phyloP scores from a whole-genome alignment of 2,888 invertebrate genomes.

The Tetranychus truncatus region DNA sequence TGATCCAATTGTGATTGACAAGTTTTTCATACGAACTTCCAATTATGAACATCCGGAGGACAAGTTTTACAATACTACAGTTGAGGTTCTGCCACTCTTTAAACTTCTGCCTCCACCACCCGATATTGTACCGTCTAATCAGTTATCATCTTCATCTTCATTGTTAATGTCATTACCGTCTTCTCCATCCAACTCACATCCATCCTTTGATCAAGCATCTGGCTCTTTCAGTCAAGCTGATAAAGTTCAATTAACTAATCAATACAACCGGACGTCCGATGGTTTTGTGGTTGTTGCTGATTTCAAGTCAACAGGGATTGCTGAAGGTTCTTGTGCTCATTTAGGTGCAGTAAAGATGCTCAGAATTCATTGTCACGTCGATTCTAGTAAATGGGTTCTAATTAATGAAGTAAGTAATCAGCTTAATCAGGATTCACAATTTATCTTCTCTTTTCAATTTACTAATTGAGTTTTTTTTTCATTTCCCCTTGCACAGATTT shows the following conservation, averaged over 20 bases:
- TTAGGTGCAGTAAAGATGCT: constrained; percentile 44
- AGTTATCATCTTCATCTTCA: not conserved
- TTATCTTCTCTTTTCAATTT: not conserved
- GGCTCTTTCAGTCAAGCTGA: not conserved
- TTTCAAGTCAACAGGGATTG: constrained; percentile 25
- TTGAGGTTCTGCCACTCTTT: constrained; percentile 50
- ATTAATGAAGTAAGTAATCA: constrained; percentile 54
- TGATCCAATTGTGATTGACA: constrained; percentile 48
- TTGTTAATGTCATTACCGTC: not conserved
- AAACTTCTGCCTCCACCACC: constrained; percentile 21
- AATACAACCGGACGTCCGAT: constrained; percentile 21
- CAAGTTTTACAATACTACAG: constrained; percentile 63
- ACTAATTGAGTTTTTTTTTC: not conserved
- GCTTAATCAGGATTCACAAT: not conserved
- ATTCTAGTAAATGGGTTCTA: constrained; percentile 68
- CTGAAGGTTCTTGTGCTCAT: constrained; percentile 24
- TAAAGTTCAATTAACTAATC: not conserved
- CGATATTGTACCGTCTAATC: not conserved
- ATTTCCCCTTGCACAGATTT: not conserved
- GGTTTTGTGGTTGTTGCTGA: constrained; percentile 23
- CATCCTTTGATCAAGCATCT: not conserved
- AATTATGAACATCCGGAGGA: constrained; percentile 75
- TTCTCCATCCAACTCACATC: not conserved
- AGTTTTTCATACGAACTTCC: constrained; percentile 50
- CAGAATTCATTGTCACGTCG: constrained; percentile 33